Percentiles rank a stretch among this genome's conserved stretches.
These are phyloP conservation scores for Pseudochirops cupreus DNA, from an alignment of 2,797 vertebrate genomes.

Conservation along the genomic window DNA sequence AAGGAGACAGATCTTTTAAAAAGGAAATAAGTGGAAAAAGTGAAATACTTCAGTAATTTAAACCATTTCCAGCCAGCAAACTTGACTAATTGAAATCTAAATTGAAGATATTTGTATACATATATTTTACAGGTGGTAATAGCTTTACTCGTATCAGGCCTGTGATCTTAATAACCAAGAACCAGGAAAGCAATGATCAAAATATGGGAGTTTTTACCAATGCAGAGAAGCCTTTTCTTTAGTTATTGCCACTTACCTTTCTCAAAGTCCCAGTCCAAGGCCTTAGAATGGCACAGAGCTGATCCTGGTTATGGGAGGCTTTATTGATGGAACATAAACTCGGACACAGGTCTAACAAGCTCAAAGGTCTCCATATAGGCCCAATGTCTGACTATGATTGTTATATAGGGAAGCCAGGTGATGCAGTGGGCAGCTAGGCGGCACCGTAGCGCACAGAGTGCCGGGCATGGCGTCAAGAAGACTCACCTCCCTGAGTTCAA, in stretches of 20 bases:
- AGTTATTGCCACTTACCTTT: background rate
- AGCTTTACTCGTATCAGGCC: background rate
- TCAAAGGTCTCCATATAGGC: background rate
- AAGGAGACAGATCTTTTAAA: background rate
- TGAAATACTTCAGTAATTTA: slow-evolving; percentile 8
- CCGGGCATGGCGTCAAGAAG: too few species aligned
- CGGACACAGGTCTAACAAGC: background rate
- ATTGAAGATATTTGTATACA: slow-evolving; percentile 27
- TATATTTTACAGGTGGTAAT: slow-evolving; percentile 32
- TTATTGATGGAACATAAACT: background rate
- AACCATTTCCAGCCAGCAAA: slow-evolving; percentile 20
- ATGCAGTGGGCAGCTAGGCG: background rate
- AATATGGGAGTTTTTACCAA: background rate
- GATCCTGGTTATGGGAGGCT: too few species aligned
- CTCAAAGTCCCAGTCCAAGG: too few species aligned
- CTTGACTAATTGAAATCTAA: slow-evolving; percentile 38
- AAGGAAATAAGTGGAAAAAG: background rate
- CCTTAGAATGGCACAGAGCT: too few species aligned
- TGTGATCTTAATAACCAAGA: background rate
- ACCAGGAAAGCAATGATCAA: background rate
- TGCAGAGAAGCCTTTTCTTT: background rate
- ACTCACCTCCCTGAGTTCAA: background rate
- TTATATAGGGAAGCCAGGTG: background rate
- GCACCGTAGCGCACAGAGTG: too few species aligned
- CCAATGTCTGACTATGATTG: background rate